A percentile compares a stretch with the other conserved stretches of the same genome.
Evolutionary conservation across 2,888 invertebrate genomes (phyloP).

Genomic region (Choristoneura rosaceana): DNA sequence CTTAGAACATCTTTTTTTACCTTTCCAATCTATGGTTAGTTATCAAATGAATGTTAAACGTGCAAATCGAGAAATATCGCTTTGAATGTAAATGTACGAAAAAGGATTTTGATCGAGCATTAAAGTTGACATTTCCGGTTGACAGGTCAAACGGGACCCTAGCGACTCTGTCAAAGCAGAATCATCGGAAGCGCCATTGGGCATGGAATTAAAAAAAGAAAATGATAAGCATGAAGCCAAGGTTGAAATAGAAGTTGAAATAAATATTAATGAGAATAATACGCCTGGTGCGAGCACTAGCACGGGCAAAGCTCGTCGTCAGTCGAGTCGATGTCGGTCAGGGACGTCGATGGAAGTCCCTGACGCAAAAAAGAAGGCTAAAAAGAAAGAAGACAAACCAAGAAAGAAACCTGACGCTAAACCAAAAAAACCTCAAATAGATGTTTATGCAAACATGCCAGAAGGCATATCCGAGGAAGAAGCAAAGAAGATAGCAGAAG

Average conservation of each 20-base stretch:
- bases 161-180: background rate
- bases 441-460: background rate
- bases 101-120: background rate
- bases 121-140: background rate
- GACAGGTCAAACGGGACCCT: background rate
- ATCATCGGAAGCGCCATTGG: background rate
- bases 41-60: too few relatives aligned
- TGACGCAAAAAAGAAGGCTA: background rate
- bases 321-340: too few relatives aligned
- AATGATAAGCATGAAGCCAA: background rate
- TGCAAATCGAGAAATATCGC: background rate
- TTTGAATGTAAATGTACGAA: background rate
- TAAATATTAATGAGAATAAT: background rate
- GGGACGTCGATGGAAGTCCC: background rate
- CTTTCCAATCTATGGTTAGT: too few relatives aligned
- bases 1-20: too few relatives aligned
- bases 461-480: background rate
- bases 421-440: background rate
- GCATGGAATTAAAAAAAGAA: background rate
- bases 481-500: background rate
- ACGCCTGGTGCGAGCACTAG: background rate
- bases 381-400: background rate
- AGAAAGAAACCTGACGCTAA: background rate
- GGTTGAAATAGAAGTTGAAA: background rate
- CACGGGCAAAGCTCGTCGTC: background rate